phyloP scores from a whole-genome alignment of 2,113 vertebrate species.

The Alethe castanea region DNA sequence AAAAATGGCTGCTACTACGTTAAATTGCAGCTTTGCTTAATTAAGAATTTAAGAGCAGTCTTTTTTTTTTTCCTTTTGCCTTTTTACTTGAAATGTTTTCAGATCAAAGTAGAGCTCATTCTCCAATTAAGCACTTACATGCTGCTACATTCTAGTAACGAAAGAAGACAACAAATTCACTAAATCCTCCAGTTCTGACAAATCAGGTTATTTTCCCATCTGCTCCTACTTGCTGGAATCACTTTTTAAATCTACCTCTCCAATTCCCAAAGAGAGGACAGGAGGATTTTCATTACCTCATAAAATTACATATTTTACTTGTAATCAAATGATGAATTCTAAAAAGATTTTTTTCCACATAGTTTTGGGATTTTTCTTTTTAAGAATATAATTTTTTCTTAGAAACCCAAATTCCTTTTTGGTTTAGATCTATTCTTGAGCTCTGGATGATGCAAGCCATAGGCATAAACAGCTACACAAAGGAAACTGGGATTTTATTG shows the following conservation, averaged over 20 bases:
- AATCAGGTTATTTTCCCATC: constrained; percentile 46
- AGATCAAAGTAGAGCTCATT: constrained; percentile 8
- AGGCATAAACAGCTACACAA: constrained; percentile 60
- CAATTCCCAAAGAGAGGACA: background rate
- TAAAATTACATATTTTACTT: background rate
- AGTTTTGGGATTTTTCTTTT: background rate
- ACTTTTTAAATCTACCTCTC: background rate
- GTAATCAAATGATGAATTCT: background rate
- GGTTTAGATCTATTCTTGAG: constrained; percentile 39
- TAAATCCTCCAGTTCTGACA: constrained; percentile 23
- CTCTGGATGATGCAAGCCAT: constrained; percentile 49
- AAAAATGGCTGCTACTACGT: background rate
- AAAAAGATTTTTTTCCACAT: background rate
- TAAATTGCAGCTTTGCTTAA: background rate
- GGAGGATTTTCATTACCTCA: background rate
- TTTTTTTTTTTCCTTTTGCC: background rate
- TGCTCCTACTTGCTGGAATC: constrained; percentile 14
- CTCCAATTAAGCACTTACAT: constrained; percentile 1
- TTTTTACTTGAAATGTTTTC: constrained; percentile 12
- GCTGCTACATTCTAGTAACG: background rate
- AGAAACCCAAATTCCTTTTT: constrained; percentile 28
- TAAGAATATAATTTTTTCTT: constrained; percentile 28
- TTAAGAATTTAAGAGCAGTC: background rate
- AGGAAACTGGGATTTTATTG: constrained; percentile 66
- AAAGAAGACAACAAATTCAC: constrained; percentile 17